Evolutionary conservation across 1,140 invertebrate species (phyloP).

Genomic region (Trichomalopsis sarcophagae): DNA sequence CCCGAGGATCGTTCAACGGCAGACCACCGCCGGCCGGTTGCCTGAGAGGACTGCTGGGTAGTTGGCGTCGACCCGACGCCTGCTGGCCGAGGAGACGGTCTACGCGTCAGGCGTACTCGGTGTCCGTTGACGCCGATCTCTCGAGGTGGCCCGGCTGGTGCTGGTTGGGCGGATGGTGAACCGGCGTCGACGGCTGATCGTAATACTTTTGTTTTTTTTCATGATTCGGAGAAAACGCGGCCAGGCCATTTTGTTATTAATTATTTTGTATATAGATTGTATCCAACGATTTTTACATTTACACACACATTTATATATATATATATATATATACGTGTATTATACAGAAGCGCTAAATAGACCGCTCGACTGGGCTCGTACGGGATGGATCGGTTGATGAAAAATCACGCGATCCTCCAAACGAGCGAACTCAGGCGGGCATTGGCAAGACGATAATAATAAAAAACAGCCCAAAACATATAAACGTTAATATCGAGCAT

Average conservation of each 20-base stretch:
- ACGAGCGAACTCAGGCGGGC: background rate
- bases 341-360: background rate
- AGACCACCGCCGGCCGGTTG: constrained; percentile 40
- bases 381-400: background rate
- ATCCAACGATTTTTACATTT: too few species aligned
- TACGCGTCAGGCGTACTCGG: constrained; percentile 83
- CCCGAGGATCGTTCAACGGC: constrained; percentile 57
- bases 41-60: constrained; percentile 40
- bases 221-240: background rate
- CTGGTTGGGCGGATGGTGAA: constrained; percentile 65
- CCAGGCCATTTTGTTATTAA: background rate
- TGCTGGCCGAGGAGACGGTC: constrained; percentile 50
- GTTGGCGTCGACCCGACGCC: constrained; percentile 41
- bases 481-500: background rate
- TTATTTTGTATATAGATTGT: background rate
- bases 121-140: constrained; percentile 82
- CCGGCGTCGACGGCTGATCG: constrained; percentile 5
- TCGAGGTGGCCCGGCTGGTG: constrained; percentile 70
- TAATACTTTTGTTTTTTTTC: constrained; percentile 1
- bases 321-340: background rate
- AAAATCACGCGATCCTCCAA: background rate
- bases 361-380: too few species aligned
- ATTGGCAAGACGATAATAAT: background rate
- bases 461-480: background rate
- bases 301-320: too few species aligned